Evolutionary conservation across 92 coral and sea anemone species (phyloP).

Genomic region (Scolanthus callimorphus): DNA sequence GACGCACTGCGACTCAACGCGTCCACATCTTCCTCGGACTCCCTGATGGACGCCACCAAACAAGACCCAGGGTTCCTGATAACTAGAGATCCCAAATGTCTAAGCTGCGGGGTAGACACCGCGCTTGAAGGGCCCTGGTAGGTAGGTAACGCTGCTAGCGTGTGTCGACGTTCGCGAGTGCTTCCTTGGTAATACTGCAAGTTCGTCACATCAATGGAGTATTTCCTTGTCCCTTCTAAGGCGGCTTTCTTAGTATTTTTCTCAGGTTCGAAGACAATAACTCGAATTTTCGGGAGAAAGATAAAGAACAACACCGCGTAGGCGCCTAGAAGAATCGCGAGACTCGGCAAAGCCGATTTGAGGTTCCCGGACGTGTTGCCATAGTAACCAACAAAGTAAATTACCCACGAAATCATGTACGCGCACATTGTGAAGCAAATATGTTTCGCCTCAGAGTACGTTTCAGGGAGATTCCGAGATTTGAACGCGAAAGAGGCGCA

Average conservation of each 20-base stretch:
- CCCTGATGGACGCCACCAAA: not conserved
- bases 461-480: constrained; percentile 78
- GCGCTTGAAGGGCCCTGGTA: constrained; percentile 13
- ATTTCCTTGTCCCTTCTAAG: constrained; percentile 74
- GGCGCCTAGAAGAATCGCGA: constrained; percentile 65
- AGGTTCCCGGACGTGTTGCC: constrained; percentile 30
- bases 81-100: not conserved
- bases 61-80: not conserved
- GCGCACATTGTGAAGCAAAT: constrained; percentile 79
- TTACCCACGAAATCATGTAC: constrained; percentile 62
- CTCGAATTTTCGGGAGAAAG: constrained; percentile 79
- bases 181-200: constrained; percentile 14
- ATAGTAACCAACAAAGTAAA: constrained; percentile 52
- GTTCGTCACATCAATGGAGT: constrained; percentile 72
- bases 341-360: constrained; percentile 44
- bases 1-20: too few species aligned
- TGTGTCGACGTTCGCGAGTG: constrained; percentile 31
- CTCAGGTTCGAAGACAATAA: constrained; percentile 87
- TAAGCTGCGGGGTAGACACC: not conserved
- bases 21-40: constrained; percentile 3
- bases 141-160: constrained; percentile 25
- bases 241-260: constrained; percentile 84
- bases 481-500: constrained; percentile 77
- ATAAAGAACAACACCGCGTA: constrained; percentile 71
- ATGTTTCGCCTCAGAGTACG: constrained; percentile 83